Evolutionary conservation across 2,113 vertebrate genomes (phyloP).

Genomic region (Parus major): DNA sequence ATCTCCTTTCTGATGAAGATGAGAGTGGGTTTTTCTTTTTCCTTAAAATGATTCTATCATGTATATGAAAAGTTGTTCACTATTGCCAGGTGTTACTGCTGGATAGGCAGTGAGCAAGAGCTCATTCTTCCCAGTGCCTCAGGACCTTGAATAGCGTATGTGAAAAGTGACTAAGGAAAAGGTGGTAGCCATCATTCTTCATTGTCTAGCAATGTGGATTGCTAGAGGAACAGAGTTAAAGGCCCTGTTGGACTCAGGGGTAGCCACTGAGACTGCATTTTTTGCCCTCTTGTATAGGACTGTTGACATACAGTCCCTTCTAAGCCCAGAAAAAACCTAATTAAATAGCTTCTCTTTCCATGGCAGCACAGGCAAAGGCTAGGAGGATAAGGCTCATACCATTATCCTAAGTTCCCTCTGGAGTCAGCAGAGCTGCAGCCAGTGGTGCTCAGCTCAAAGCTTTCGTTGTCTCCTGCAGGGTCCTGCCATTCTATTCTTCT

Average conservation of each 20-base stretch:
- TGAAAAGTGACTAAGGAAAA: background rate
- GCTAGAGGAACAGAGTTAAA: background rate
- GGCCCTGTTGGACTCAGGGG: background rate
- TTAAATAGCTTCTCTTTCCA: background rate
- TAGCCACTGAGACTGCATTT: background rate
- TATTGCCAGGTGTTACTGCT: background rate
- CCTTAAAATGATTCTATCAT: background rate
- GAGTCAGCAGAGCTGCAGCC: background rate
- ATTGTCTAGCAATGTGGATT: background rate
- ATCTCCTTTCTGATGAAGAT: background rate
- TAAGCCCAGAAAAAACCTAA: background rate
- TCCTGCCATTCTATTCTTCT: background rate
- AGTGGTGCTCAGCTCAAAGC: background rate
- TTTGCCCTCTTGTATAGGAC: background rate
- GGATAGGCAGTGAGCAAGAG: background rate
- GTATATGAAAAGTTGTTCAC: background rate
- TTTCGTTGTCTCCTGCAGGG: background rate
- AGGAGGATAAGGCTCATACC: rapidly evolving
- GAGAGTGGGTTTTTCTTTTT: background rate
- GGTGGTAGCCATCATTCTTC: background rate
- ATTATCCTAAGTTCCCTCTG: background rate
- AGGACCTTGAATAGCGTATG: background rate
- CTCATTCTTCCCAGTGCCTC: background rate
- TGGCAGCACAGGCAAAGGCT: background rate
- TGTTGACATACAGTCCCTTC: background rate